phyloP scores from a whole-genome alignment of 2,797 vertebrate species.

The Pipistrellus kuhlii region DNA sequence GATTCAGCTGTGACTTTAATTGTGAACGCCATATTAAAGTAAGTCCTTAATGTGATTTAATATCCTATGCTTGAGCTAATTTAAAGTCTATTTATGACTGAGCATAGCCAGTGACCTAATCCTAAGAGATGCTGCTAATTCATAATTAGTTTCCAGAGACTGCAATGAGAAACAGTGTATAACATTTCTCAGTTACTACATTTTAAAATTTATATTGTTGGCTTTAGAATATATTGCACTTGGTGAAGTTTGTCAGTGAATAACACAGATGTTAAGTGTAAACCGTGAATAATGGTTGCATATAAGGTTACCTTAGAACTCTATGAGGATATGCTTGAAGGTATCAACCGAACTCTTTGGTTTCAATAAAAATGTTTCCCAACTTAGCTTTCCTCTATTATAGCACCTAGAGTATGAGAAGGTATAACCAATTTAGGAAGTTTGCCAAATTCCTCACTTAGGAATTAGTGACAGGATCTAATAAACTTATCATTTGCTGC shows the following conservation, averaged over 20 bases:
- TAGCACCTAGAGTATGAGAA: background rate
- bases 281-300: background rate
- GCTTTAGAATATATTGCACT: background rate
- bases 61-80: constrained; percentile 45
- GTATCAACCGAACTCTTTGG: background rate
- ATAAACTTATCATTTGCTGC: background rate
- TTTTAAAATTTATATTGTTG: background rate
- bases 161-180: background rate
- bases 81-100: constrained; percentile 9
- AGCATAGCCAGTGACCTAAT: background rate
- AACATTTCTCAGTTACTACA: background rate
- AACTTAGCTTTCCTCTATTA: background rate
- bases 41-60: constrained; percentile 49
- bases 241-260: background rate
- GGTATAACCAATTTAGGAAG: background rate
- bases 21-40: constrained; percentile 47
- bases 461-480: background rate
- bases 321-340: background rate
- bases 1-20: constrained; percentile 58
- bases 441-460: background rate
- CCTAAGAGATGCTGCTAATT: constrained; percentile 42
- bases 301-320: background rate
- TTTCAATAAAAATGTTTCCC: constrained; percentile 41
- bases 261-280: background rate
- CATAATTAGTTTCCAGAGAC: constrained; percentile 53